Percentiles rank a stretch among this genome's conserved stretches.
Conservation (phyloP, 2,888 invertebrate genomes). For the Agrilus cyanescens region DNA sequence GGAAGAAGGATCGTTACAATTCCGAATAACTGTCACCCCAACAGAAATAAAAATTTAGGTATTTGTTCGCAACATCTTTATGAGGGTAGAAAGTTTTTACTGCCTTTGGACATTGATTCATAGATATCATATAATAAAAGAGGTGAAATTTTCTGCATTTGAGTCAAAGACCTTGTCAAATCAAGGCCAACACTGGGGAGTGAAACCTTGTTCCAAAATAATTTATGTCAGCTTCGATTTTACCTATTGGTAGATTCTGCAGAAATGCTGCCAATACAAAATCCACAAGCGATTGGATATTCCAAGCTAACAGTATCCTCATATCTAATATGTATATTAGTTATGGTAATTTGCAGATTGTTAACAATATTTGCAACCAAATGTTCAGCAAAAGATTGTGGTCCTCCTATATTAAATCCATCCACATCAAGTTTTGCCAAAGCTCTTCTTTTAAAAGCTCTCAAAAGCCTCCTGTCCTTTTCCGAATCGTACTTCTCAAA, state of each 20-base stretch:
- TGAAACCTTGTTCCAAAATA: no score
- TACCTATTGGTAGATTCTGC: slow-evolving; percentile 73
- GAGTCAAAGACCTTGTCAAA: no score
- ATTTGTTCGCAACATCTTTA: no score
- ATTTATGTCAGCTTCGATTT: slow-evolving; percentile 12
- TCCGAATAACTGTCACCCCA: no score
- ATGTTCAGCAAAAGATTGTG: slow-evolving; percentile 58
- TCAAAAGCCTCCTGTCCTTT: slow-evolving; percentile 55
- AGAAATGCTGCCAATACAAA: slow-evolving; percentile 65
- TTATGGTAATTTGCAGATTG: slow-evolving; percentile 66
- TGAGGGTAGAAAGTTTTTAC: no score
- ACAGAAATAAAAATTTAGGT: no score
- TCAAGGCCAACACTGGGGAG: no score
- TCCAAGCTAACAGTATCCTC: slow-evolving; percentile 61
- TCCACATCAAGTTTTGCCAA: slow-evolving; percentile 54
- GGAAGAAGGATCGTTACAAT: no score
- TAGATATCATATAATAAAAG: no score
- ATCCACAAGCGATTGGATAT: slow-evolving; percentile 58
- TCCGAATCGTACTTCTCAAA: slow-evolving; percentile 58
- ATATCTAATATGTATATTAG: slow-evolving; percentile 70
- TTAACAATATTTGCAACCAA: slow-evolving; percentile 65
- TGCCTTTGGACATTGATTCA: no score
- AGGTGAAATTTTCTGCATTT: no score
- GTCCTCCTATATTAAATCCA: slow-evolving; percentile 47
- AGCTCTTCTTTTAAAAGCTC: slow-evolving; percentile 61